Evolutionary conservation across 2,888 invertebrate genomes (phyloP), one percentile per base, ranked within the genome.

Genomic region (Kuschelorhynchus macadamiae): DNA sequence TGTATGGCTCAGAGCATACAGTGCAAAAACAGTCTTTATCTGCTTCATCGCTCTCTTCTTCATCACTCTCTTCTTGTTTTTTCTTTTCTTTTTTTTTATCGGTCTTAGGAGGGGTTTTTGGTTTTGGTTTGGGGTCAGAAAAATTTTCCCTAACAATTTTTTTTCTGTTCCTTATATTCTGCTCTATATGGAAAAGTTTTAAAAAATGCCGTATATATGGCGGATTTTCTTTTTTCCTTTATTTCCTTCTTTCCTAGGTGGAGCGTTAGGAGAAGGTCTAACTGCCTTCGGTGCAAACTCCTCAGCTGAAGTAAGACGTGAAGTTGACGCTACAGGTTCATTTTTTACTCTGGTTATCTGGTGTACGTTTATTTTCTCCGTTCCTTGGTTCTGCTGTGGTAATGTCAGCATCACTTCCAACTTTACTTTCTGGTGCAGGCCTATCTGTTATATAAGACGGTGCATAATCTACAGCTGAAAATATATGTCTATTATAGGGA

Each of bases 1-100:
- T 25, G 18, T 41, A 41, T n/a, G 55, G 42, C 33, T 53, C 53
- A 30, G 9, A 16, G 12, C 42, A 55, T 18, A 55, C 55, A 16
- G 39, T 9, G 14, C 53, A 53, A 53, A 17, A 20, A 39, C 14
- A 53, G 1, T 53, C 36, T 2, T 55, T 36, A 7, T 53, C 17
- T 16, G 30, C 53, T 32, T 32, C 33, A 12, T 49, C 49, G 30
- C 53, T 53, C 14, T 53, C 2, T 41, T 53, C 20, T 18, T 39
- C 20, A 12, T 53, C 1, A 18, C 39, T 3, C 7, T 25, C 7
- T 7, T 25, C 7, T 7, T 25, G 4, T 25, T 53, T 3, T 25
- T 25, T 25, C 25, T 25, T 25, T 7, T 25, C 25, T 25, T 3
- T 3, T 25, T 25, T 33, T 30, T 36, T 1, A n/a, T n/a, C n/a